Percentiles rank a stretch among this genome's conserved stretches.
phyloP scores from a whole-genome alignment of 2,797 vertebrate species.

The Sphaeramia orbicularis region DNA sequence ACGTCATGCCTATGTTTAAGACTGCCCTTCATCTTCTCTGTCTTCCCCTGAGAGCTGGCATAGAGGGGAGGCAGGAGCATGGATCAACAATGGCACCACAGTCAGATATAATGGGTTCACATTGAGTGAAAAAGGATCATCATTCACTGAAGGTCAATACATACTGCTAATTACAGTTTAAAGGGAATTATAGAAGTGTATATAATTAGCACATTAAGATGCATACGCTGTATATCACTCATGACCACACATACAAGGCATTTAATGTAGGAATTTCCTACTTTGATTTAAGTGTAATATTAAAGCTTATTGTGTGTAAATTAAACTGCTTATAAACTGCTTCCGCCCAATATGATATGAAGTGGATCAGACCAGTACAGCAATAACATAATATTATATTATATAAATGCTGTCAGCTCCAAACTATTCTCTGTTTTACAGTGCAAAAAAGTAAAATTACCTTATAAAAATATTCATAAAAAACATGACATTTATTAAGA shows the following conservation, averaged over 20 bases:
- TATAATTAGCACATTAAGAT: slow-evolving; percentile 8
- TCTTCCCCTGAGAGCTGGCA: slow-evolving; percentile 32
- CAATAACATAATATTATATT: too few relatives aligned
- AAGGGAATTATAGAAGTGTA: slow-evolving; percentile 18
- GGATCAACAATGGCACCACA: slow-evolving; percentile 3
- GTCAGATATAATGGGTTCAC: slow-evolving; percentile 24
- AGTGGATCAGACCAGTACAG: too few relatives aligned
- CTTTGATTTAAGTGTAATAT: background rate
- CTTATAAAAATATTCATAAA: too few relatives aligned
- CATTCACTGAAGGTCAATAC: slow-evolving; percentile 53
- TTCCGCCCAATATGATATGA: too few relatives aligned
- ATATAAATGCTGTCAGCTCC: too few relatives aligned
- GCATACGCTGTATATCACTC: slow-evolving; percentile 3
- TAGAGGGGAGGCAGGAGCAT: background rate
- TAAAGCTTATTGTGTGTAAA: background rate
- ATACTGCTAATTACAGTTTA: slow-evolving; percentile 14
- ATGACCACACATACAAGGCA: slow-evolving; percentile 2
- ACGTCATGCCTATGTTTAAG: slow-evolving; percentile 8
- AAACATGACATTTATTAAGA: too few relatives aligned
- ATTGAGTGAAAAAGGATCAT: slow-evolving; percentile 44
- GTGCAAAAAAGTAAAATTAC: too few relatives aligned
- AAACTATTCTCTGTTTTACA: too few relatives aligned
- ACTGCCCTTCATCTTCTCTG: slow-evolving; percentile 32
- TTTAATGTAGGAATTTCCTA: background rate
- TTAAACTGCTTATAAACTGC: too few relatives aligned